A percentile compares a stretch with the other conserved stretches of the same genome.
Evolutionary conservation across 2,113 vertebrate species (phyloP).

Genomic region (Petrocephalus microphthalmus): DNA sequence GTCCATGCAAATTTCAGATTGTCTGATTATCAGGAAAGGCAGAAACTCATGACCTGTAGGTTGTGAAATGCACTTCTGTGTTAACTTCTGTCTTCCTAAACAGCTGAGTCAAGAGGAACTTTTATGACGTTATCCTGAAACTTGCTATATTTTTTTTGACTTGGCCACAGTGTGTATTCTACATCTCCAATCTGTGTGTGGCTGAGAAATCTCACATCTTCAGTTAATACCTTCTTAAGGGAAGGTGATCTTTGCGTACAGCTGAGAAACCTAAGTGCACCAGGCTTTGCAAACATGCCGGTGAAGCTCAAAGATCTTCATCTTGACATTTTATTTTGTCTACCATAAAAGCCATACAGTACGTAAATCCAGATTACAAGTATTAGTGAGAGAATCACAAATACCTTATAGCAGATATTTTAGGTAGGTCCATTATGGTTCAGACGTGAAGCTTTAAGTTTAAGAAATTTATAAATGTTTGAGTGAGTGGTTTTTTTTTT

Average conservation of each 20-base stretch:
- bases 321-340: conserved; percentile 29
- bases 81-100: background rate
- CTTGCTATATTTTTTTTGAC: background rate
- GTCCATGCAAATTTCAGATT: background rate
- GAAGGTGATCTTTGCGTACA: conserved; percentile 32
- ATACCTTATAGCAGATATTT: conserved; percentile 48
- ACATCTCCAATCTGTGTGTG: background rate
- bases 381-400: conserved; percentile 42
- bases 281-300: conserved; percentile 33
- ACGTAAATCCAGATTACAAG: conserved; percentile 31
- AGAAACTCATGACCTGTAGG: background rate
- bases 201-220: conserved; percentile 31
- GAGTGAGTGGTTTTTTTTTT: conserved; percentile 24
- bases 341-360: conserved; percentile 36
- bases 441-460: conserved; percentile 60
- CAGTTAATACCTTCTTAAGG: conserved; percentile 36
- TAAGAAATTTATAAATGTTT: conserved; percentile 43
- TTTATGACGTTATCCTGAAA: background rate
- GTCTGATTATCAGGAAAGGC: background rate
- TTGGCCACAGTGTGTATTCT: background rate
- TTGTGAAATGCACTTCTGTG: background rate
- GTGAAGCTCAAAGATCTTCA: conserved; percentile 33
- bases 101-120: background rate
- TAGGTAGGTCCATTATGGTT: conserved; percentile 43
- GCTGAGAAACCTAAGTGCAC: conserved; percentile 33